Evolutionary conservation across 2,797 vertebrate species (phyloP).

Genomic region (Dipus sagitta): DNA sequence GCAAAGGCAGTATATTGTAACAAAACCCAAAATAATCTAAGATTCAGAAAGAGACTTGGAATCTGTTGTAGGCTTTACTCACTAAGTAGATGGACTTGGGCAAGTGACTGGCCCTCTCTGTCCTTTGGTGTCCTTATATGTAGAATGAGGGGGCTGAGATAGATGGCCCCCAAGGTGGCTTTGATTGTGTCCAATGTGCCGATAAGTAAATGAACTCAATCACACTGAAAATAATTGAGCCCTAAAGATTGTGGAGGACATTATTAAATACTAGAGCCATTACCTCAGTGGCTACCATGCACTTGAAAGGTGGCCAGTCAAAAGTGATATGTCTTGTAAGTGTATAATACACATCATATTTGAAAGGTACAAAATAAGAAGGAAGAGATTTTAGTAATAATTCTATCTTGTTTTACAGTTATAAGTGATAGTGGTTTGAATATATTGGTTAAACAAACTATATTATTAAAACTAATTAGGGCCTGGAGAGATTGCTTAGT

Average conservation of each 20-base stretch:
- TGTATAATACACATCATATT: neutral
- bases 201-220: constrained; percentile 1
- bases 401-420: neutral
- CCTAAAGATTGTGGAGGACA: neutral
- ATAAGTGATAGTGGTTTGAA: constrained; percentile 12
- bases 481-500: no score
- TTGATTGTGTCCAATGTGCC: neutral
- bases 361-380: constrained; percentile 10
- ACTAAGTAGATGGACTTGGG: neutral
- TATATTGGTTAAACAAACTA: constrained; percentile 9
- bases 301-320: neutral
- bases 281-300: neutral
- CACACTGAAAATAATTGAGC: neutral
- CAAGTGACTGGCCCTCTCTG: constrained; percentile 37
- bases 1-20: constrained; percentile 23
- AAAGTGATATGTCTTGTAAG: neutral
- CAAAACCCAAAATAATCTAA: constrained; percentile 39
- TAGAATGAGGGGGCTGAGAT: constrained; percentile 2
- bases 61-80: neutral
- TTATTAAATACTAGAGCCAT: neutral
- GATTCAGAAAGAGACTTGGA: neutral
- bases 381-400: neutral
- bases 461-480: constrained; percentile 38
- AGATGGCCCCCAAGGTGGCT: neutral
- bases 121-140: neutral